Evolutionary conservation across 1,140 invertebrate genomes (phyloP).

Genomic region (Heliconius nattereri): DNA sequence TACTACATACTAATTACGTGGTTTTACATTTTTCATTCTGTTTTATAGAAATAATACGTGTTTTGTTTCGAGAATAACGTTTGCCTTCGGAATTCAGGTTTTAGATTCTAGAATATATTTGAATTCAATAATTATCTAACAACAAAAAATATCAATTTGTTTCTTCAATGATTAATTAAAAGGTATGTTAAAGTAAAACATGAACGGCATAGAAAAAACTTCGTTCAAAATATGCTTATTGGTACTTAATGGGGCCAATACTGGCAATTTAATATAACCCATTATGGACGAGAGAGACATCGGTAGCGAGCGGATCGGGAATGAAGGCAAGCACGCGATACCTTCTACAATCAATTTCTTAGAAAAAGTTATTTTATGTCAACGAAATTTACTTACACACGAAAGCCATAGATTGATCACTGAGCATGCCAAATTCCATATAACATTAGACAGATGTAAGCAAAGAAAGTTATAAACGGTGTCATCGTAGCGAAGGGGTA

Average conservation of each 20-base stretch:
- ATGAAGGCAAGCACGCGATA: conserved; percentile 67
- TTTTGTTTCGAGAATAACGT: too few relatives aligned
- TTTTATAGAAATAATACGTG: too few relatives aligned
- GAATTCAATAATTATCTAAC: too few relatives aligned
- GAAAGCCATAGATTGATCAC: conserved; percentile 58
- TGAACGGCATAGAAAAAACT: not conserved
- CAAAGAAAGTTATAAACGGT: not conserved
- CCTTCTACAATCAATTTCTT: conserved; percentile 70
- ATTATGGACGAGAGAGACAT: conserved; percentile 68
- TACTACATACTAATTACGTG: too few relatives aligned
- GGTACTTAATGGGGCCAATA: conserved; percentile 56
- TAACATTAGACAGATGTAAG: conserved; percentile 10
- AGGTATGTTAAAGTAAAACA: not conserved
- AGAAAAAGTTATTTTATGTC: conserved; percentile 71
- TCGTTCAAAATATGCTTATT: conserved; percentile 51
- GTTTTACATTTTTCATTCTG: too few relatives aligned
- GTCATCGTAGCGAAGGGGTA: too few relatives aligned
- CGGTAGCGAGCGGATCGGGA: conserved; percentile 57
- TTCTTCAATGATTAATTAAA: too few relatives aligned
- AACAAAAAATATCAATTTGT: too few relatives aligned
- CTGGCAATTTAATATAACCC: conserved; percentile 68
- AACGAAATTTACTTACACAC: conserved; percentile 54
- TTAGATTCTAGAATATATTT: too few relatives aligned
- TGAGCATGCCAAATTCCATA: not conserved
- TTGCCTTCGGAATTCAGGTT: too few relatives aligned